Percentiles rank a stretch among this genome's conserved stretches.
Conservation (phyloP, 2,888 invertebrate species). For the Parascotia fuliginaria region DNA sequence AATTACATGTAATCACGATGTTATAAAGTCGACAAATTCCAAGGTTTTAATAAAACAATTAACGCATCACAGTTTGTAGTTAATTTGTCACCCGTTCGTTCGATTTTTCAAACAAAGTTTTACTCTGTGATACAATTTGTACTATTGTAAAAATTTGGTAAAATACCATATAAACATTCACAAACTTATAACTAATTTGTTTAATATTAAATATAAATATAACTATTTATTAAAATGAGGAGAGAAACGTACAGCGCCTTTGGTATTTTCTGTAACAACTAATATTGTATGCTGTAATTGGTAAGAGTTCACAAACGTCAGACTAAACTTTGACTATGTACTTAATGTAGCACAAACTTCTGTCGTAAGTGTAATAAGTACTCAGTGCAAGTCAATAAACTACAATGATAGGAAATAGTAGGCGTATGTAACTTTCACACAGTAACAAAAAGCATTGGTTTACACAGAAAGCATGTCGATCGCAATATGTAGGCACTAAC, state of each 20-base stretch:
- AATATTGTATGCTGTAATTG: too few species aligned
- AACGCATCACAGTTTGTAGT: not conserved
- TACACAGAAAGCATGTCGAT: constrained; percentile 25
- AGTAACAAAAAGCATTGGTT: constrained; percentile 22
- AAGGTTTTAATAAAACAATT: not conserved
- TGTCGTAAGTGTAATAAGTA: too few species aligned
- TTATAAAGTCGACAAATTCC: not conserved
- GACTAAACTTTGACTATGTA: too few species aligned
- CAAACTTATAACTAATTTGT: too few species aligned
- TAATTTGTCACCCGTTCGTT: not conserved
- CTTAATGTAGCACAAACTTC: too few species aligned
- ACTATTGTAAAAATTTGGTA: too few species aligned
- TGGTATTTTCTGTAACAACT: too few species aligned
- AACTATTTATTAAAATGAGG: too few species aligned
- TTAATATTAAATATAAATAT: too few species aligned
- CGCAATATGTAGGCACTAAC: constrained; percentile 17
- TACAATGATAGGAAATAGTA: constrained; percentile 21
- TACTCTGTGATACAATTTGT: not conserved
- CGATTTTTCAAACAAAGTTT: not conserved
- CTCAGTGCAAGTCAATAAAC: not conserved
- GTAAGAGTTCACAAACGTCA: too few species aligned
- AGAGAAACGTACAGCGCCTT: too few species aligned
- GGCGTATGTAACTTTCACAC: constrained; percentile 21
- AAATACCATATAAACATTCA: too few species aligned
- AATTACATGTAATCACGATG: not conserved